Conservation (phyloP, 2,113 vertebrate species). For the Siniperca chuatsi region DNA sequence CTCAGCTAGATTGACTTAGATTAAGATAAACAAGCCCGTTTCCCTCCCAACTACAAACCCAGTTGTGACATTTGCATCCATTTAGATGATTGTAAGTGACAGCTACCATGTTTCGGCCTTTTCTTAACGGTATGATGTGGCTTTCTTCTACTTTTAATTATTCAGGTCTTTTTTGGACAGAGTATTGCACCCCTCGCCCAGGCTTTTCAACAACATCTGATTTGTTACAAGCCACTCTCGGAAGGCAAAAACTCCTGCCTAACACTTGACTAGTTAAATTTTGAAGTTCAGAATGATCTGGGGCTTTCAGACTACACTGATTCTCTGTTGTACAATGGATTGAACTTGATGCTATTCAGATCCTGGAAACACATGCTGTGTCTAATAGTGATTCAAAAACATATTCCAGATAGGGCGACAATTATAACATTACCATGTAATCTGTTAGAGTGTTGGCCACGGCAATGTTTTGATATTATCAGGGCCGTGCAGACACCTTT, state of each 20-base stretch:
- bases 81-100: slow-evolving; percentile 78
- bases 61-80: slow-evolving; percentile 75
- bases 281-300: slow-evolving; percentile 39
- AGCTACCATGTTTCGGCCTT: slow-evolving; percentile 74
- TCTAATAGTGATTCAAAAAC: not conserved
- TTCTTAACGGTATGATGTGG: slow-evolving; percentile 58
- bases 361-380: slow-evolving; percentile 7
- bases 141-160: slow-evolving; percentile 71
- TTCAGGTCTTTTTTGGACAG: slow-evolving; percentile 73
- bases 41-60: slow-evolving; percentile 54
- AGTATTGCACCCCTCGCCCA: slow-evolving; percentile 70
- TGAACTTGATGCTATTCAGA: slow-evolving; percentile 28
- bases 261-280: slow-evolving; percentile 55
- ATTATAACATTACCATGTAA: slow-evolving; percentile 17
- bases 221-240: slow-evolving; percentile 60
- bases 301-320: slow-evolving; percentile 14
- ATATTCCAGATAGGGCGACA: slow-evolving; percentile 11
- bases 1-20: slow-evolving; percentile 48
- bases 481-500: not conserved
- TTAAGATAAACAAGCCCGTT: slow-evolving; percentile 60
- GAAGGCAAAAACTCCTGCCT: slow-evolving; percentile 37
- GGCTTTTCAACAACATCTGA: slow-evolving; percentile 68
- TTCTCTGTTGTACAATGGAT: slow-evolving; percentile 21
- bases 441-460: slow-evolving; percentile 26
- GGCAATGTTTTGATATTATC: slow-evolving; percentile 15